Percentiles rank a stretch among this genome's conserved stretches.
Evolutionary conservation across 2,888 invertebrate genomes (phyloP).

Genomic region (Lumbricus terrestris): DNA sequence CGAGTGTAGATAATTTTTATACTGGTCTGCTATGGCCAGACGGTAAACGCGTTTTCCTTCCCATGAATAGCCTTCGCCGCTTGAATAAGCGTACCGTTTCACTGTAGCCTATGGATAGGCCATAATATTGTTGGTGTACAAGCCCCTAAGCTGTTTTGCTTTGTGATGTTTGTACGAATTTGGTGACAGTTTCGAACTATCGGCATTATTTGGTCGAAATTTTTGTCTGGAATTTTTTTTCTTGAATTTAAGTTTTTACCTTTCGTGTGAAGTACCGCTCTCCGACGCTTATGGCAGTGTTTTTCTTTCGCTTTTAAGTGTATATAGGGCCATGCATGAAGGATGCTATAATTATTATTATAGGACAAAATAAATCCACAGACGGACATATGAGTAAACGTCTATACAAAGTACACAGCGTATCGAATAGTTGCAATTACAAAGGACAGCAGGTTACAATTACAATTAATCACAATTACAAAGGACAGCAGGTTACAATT

Average conservation of each 20-base stretch:
- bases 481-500: no score
- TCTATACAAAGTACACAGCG: neutral
- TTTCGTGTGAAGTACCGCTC: neutral
- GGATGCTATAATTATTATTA: no score
- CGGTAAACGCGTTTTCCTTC: no score
- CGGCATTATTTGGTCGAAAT: neutral
- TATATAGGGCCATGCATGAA: neutral
- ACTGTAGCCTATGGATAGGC: no score
- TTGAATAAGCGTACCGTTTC: no score
- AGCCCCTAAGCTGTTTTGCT: neutral
- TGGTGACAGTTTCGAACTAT: neutral
- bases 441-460: no score
- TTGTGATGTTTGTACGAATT: neutral
- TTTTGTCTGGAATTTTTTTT: neutral
- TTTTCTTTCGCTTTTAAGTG: neutral
- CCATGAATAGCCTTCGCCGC: neutral
- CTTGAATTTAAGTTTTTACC: neutral
- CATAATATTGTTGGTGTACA: neutral
- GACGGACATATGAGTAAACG: neutral
- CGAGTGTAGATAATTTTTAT: no score
- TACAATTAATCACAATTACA: no score
- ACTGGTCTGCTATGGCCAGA: no score
- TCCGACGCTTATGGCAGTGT: neutral
- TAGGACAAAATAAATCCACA: neutral
- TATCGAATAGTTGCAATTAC: no score